A percentile compares a stretch with the other conserved stretches of the same genome.
Conservation (phyloP, 2,888 invertebrate species). For the Leucophenga maculata region DNA sequence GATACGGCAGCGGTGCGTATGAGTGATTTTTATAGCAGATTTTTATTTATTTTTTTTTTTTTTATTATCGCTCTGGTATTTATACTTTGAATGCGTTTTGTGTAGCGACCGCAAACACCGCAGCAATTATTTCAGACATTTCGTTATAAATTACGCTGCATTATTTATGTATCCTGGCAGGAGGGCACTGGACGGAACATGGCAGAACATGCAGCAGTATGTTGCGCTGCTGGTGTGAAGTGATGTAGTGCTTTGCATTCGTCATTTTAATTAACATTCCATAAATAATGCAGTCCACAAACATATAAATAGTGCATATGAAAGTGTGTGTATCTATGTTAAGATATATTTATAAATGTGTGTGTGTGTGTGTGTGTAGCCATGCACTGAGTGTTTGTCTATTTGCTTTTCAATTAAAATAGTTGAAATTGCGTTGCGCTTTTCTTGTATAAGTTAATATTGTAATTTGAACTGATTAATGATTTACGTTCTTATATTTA, state of each 20-base stretch:
- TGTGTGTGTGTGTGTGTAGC: background rate
- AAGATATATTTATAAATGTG: background rate
- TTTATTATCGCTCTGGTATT: no score
- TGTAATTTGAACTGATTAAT: background rate
- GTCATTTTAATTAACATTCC: constrained; percentile 25
- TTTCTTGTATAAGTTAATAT: background rate
- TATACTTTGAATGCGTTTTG: no score
- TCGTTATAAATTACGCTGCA: constrained; percentile 4
- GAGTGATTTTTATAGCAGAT: no score
- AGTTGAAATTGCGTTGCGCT: constrained; percentile 9
- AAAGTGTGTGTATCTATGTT: background rate
- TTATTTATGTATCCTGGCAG: constrained; percentile 9
- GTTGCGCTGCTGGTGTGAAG: no score
- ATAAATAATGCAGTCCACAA: constrained; percentile 5
- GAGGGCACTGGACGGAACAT: no score
- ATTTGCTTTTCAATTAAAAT: constrained; percentile 16
- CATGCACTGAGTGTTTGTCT: background rate
- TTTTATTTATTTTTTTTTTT: no score
- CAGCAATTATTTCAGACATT: constrained; percentile 17
- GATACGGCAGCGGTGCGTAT: no score
- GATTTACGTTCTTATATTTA: no score
- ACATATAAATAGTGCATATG: background rate
- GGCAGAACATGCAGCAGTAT: no score
- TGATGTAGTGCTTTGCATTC: background rate
- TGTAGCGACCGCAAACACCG: background rate